Base-by-base conservation (phyloP, 1,140 invertebrate species). In the Pseudachorutes palmiensis region DNA sequence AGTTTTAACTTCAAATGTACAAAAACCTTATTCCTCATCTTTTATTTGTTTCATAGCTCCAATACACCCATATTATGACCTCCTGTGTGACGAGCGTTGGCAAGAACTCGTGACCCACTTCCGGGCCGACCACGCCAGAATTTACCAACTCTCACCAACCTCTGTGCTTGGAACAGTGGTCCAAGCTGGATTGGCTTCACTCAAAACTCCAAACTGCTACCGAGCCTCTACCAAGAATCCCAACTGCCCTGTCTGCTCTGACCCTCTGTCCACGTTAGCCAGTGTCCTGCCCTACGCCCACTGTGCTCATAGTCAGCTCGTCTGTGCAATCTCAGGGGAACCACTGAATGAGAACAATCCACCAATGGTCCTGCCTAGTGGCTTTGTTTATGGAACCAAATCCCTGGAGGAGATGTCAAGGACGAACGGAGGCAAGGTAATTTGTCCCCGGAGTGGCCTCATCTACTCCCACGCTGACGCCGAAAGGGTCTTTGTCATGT, bases 321-420 rank as follows among this genome's bases (percentile, higher is more conserved):
- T 98, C 71, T 97, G 92, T 77, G 86, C 88, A 72, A 90, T 97
- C 68, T 92, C 91, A 61, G 91, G 92, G 3, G 83, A 90, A 72
- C 88, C 92, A n/a, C 81, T 99, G 57, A 97, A 98, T 81, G 96
- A 98, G 79, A 87, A 98, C 78, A 98, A 99, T 80, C 91, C 90
- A 71, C 96, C 97, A 0, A 91, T 98, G 87, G 94, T 97, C 87
- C 83, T 98, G 78, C 96, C 97, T 48, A 98, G 98, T 82, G 95
- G 95, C 64, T 90, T 94, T 80, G 92, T 98, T 60, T 98, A 97
- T 80, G 95, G 96, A n/a, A 90, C 84, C 70, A 78, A 91, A 89
- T 85, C 90, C 19, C 79, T 95, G 26, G 83, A 87, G 72, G 86
- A 90, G 77, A 94, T 96, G 88, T 90, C 93, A 75, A 82, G 85